Evolutionary conservation across 1,140 invertebrate genomes (phyloP), one percentile per base, ranked within the genome.

Genomic region (Rhopalosiphum maidis): DNA sequence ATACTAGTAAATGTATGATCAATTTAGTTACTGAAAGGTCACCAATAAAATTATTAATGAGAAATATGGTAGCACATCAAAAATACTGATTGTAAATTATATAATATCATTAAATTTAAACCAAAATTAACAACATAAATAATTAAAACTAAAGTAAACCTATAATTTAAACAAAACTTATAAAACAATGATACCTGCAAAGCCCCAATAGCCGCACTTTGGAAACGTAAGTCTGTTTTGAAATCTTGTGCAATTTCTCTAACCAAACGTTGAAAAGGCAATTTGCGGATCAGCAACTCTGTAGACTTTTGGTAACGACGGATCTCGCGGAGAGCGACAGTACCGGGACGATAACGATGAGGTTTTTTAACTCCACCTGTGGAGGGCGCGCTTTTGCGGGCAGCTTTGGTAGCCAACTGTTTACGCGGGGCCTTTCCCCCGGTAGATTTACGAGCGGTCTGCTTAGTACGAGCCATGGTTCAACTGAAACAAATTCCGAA

Each of bases 211-310:
- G 96, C 96, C 46, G 96, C 95, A 94, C 96, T 96, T 95, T 97
- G 96, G 95, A 97, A 96, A 94, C 96, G 95, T 41, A 96, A 95
- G 95, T 97, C 96, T 88, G 96, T 97, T 94, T 97, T 97, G 96
- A 97, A 97, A 95, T 98, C 97, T 94, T 98, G 98, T 11, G 98
- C 97, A 94, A 98, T 98, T 96, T 98, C 97, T 96, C 98, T 96
- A 48, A 98, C 97, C 90, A 98, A 95, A 94, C 98, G 96, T 95
- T 98, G 98, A 95, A 98, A 98, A 0, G 98, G 98, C 94, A 98
- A 95, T 95, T 98, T 98, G 90, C 98, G 96, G 95, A 98, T 98
- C 30, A 98, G 95, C 95, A 97, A 96, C 94, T 98, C 98, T 48
- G 98, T 98, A 4, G 97, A 97, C 94, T 97, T 97, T 94, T 97